Evolutionary conservation across 2,888 invertebrate species (phyloP).

Genomic region (Lucinisca nassula): DNA sequence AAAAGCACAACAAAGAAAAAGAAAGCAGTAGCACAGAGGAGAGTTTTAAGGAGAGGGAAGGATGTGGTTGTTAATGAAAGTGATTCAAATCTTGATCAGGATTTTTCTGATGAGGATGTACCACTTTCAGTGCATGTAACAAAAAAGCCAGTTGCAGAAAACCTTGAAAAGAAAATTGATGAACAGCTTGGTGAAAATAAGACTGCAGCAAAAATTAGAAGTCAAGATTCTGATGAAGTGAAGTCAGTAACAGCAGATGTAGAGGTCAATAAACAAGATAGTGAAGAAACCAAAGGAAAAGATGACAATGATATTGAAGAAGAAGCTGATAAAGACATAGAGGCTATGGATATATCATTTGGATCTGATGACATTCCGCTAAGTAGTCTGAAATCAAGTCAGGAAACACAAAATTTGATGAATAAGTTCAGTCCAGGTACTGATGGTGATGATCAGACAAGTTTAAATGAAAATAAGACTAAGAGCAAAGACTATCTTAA

Average conservation of each 20-base stretch:
- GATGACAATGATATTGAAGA: background rate
- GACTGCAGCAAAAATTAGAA: background rate
- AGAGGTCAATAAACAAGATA: background rate
- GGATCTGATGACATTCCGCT: constrained; percentile 1
- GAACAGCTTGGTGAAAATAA: background rate
- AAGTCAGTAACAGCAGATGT: background rate
- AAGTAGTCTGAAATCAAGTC: background rate
- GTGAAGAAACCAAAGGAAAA: background rate
- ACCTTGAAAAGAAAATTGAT: constrained; percentile 28
- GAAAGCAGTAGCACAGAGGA: constrained; percentile 73
- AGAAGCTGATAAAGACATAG: background rate
- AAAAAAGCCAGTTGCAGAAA: constrained; percentile 20
- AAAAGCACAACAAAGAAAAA: constrained; percentile 79
- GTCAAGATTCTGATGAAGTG: background rate
- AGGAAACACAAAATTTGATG: background rate
- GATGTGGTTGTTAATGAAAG: constrained; percentile 48
- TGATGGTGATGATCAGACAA: background rate
- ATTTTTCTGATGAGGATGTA: constrained; percentile 38
- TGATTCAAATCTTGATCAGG: constrained; percentile 29
- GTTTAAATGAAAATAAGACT: background rate
- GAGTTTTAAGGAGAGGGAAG: constrained; percentile 47
- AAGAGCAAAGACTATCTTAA: no score
- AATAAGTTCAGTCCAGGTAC: background rate
- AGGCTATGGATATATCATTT: constrained; percentile 1
- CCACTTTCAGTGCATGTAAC: constrained; percentile 16